Evolutionary conservation across 1,140 invertebrate species (phyloP), one percentile per base, ranked within the genome.

Genomic region (Pristionchus pacificus): DNA sequence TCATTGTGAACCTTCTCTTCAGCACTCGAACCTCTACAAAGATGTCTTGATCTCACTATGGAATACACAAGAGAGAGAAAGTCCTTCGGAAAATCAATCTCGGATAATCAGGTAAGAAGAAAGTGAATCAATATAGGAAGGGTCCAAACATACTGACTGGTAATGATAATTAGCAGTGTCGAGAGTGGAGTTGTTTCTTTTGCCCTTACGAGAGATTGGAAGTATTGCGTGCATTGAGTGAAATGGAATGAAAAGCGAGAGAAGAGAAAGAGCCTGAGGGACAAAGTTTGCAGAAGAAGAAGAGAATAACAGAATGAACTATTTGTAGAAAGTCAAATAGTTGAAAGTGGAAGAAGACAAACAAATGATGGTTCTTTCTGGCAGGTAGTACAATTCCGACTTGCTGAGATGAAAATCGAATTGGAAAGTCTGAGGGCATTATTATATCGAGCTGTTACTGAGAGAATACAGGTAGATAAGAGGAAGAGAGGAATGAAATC

Each of bases 331-430:
- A n/a, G n/a, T n/a, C n/a, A n/a, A n/a, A n/a, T n/a, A n/a, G n/a
- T n/a, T n/a, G n/a, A n/a, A n/a, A n/a, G n/a, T n/a, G n/a, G n/a
- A n/a, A n/a, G n/a, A n/a, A n/a, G n/a, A n/a, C n/a, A n/a, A n/a
- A n/a, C n/a, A n/a, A n/a, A n/a, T n/a, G n/a, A n/a, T n/a, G n/a
- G n/a, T n/a, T n/a, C n/a, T n/a, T n/a, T 49, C 38, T 49, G 61
- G 15, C 29, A 55, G 57, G 31, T 72, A 60, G 65, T 89, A 25
- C 86, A 88, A 65, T 89, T 85, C 78, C 79, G 78, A 28, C 78
- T 89, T 59, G 88, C 88, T 60, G 88, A 89, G 78, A 75, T 89
- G 59, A 79, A 85, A 19, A 87, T 87, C 29, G 88, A 89, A 78
- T 78, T 89, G 27, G 88, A 89, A 78, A 67, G 83, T 13, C 71